phyloP scores from a whole-genome alignment of 2,888 invertebrate species.

The Conomelus anceps region DNA sequence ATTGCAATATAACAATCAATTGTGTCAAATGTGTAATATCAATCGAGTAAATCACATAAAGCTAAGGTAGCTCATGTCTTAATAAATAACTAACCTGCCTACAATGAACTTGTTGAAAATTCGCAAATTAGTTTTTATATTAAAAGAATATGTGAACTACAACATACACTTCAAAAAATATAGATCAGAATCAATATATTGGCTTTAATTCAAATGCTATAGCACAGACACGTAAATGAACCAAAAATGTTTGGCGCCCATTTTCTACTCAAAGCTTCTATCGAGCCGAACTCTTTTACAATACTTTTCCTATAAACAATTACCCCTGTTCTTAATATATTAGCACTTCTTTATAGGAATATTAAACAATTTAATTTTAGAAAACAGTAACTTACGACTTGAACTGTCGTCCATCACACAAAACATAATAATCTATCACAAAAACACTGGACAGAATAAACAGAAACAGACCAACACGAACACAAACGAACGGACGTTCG shows the following conservation, averaged over 20 bases:
- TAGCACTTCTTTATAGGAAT: background rate
- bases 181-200: background rate
- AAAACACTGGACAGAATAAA: background rate
- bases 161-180: background rate
- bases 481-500: background rate
- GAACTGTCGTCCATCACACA: background rate
- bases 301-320: background rate
- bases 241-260: background rate
- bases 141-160: background rate
- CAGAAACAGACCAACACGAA: background rate
- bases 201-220: background rate
- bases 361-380: background rate
- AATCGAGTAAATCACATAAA: background rate
- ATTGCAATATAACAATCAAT: too few relatives aligned
- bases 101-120: background rate
- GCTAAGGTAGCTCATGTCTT: background rate
- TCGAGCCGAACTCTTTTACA: background rate
- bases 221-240: too few relatives aligned
- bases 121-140: background rate
- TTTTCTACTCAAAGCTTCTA: background rate
- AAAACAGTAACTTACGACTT: background rate
- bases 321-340: background rate
- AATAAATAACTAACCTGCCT: background rate
- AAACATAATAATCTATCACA: background rate
- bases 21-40: too few relatives aligned